Conservation (phyloP, 2,113 vertebrate genomes). For the Nothobranchius furzeri region DNA sequence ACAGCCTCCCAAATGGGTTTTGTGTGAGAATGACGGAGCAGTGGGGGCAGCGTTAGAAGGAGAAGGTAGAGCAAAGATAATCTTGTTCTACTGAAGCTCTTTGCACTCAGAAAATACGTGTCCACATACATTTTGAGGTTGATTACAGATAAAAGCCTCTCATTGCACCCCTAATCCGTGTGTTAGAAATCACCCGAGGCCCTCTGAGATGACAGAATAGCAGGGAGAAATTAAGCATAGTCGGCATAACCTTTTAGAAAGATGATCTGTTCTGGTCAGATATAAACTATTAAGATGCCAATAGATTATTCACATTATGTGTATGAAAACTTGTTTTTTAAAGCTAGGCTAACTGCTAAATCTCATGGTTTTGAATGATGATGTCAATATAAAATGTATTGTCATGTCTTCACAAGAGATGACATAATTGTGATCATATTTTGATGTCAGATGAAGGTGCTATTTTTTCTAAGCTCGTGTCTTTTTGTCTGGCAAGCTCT, state of each 20-base stretch:
- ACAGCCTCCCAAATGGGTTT: constrained; percentile 29
- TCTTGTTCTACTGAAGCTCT: background rate
- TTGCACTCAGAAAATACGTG: background rate
- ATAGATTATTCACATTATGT: too few relatives aligned
- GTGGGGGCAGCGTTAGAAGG: background rate
- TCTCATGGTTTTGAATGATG: too few relatives aligned
- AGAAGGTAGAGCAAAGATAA: background rate
- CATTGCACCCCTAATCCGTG: background rate
- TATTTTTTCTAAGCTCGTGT: too few relatives aligned
- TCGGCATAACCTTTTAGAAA: constrained; percentile 51
- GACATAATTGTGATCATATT: too few relatives aligned
- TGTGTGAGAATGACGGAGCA: background rate
- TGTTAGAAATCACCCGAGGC: constrained; percentile 16
- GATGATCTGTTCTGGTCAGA: constrained; percentile 45
- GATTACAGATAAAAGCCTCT: constrained; percentile 7
- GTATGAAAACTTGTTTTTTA: too few relatives aligned
- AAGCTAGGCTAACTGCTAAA: too few relatives aligned
- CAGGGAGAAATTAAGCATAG: constrained; percentile 22
- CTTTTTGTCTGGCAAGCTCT: too few relatives aligned
- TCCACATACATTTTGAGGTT: background rate
- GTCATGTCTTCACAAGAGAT: too few relatives aligned
- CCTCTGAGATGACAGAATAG: constrained; percentile 35
- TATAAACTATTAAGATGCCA: background rate
- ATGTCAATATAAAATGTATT: too few relatives aligned
- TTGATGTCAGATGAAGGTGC: too few relatives aligned